Evolutionary conservation across 2,888 invertebrate species (phyloP).

Genomic region (Therioaphis trifolii): DNA sequence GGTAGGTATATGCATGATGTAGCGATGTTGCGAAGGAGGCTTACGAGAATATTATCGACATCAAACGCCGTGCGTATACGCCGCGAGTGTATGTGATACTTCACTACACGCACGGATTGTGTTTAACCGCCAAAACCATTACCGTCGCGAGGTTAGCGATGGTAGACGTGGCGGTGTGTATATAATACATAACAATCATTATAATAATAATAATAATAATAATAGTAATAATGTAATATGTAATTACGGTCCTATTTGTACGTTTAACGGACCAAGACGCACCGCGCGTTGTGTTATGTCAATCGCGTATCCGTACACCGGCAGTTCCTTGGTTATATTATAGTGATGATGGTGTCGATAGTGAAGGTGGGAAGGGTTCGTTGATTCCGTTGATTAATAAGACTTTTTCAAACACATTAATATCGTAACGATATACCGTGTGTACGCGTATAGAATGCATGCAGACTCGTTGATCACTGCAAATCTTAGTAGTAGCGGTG

Average conservation of each 20-base stretch:
- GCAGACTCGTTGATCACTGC: too few species aligned
- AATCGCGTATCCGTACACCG: not conserved
- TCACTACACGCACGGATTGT: conserved; percentile 10
- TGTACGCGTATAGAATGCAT: not conserved
- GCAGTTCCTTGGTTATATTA: too few species aligned
- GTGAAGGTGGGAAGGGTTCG: not conserved
- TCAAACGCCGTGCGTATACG: not conserved
- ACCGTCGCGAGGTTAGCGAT: not conserved
- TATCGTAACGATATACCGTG: not conserved
- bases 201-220: too few species aligned
- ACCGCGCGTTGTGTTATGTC: not conserved
- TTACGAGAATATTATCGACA: not conserved
- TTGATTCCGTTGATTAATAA: conserved; percentile 19
- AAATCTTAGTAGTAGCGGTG: too few species aligned
- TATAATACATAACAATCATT: not conserved
- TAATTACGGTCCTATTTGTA: conserved; percentile 56
- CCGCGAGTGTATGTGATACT: not conserved
- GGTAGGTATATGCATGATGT: too few species aligned
- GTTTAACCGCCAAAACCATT: conserved; percentile 45
- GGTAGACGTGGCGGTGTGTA: not conserved
- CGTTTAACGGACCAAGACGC: conserved; percentile 61
- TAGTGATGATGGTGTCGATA: not conserved
- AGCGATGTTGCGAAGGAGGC: too few species aligned
- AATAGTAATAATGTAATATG: not conserved
- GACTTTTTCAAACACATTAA: not conserved